Base-by-base conservation (phyloP, 2,113 vertebrate genomes). In the Sula dactylatra region DNA sequence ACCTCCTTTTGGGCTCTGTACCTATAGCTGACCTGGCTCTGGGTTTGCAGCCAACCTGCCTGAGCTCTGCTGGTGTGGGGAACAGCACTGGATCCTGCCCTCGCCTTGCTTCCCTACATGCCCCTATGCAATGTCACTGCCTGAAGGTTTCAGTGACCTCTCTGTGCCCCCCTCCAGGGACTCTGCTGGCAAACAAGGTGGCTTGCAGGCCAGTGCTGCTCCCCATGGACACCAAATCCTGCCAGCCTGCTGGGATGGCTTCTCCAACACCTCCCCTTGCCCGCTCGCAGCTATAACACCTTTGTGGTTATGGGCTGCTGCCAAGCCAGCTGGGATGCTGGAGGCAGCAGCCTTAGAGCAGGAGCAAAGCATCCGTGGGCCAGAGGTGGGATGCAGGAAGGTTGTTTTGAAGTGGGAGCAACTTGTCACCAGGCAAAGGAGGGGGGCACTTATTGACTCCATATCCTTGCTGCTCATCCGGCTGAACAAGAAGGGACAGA, bases 31-130 rank as follows among this genome's bases (percentile, higher is more conserved):
- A 56, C 56, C 34, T 24, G 1, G 84, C 84, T 49, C 47, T 0
- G 5, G 42, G n/a, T 80, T 49, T 64, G 16, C 47, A 66, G 62
- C 36, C n/a, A 24, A 29, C 64, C 40, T 42, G 49, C n/a, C 47
- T 44, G 71, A 52, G 67, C 15, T 31, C 34, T 0, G 0, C 34
- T 6, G 7, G 22, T 38, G 25, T 0, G 1, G 36, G n/a, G 49
- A 42, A n/a, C 0, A 2, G 54, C 69, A 38, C n/a, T 82, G 50
- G 19, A 31, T 87, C 59, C 56, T 79, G 45, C 34, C 56, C 19
- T 69, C n/a, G 80, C 54, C 67, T 77, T 29, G 32, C 47, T 52
- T 45, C n/a, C 44, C 32, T 20, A 6, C 32, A 0, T 2, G 12
- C 64, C 54, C 49, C 66, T 50, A 8, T 2, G 2, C 27, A n/a